Conservation (phyloP, 2,113 vertebrate genomes). For the Ibidorhyncha struthersii region DNA sequence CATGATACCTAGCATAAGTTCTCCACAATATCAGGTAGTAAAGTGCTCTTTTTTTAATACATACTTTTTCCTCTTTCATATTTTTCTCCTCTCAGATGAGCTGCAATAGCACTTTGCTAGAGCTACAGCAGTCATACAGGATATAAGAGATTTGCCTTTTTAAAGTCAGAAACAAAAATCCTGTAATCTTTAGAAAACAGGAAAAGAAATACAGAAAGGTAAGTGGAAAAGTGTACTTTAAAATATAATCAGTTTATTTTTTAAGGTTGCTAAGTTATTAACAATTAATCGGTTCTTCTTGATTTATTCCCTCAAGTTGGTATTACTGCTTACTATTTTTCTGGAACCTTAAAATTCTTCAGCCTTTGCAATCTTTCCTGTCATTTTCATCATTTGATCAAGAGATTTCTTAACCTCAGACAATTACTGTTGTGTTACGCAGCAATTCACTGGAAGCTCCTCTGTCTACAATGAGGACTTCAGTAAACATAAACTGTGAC, state of each 20-base stretch:
- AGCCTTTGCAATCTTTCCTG: not conserved
- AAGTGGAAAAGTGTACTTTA: not conserved
- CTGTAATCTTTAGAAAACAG: not conserved
- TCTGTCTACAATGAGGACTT: not conserved
- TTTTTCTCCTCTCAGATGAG: not conserved
- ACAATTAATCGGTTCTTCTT: not conserved
- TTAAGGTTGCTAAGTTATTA: not conserved
- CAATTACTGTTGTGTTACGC: not conserved
- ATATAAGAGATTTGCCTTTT: not conserved
- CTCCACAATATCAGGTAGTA: not conserved
- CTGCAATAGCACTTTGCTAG: not conserved
- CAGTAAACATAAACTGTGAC: not conserved
- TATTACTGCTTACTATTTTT: not conserved
- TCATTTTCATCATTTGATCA: not conserved
- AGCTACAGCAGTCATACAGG: not conserved
- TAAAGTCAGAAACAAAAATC: not conserved
- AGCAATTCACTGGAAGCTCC: not conserved
- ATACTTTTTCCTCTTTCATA: not conserved
- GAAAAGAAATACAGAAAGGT: not conserved
- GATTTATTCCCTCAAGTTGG: not conserved
- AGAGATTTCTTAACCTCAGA: not conserved
- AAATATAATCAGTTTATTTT: not conserved
- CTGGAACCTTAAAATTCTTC: not conserved
- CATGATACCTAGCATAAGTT: not conserved
- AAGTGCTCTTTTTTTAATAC: not conserved